These are phyloP conservation scores for Phalacrocorax pelagicus DNA, from an alignment of 2,113 vertebrate genomes.

Conservation along the genomic window DNA sequence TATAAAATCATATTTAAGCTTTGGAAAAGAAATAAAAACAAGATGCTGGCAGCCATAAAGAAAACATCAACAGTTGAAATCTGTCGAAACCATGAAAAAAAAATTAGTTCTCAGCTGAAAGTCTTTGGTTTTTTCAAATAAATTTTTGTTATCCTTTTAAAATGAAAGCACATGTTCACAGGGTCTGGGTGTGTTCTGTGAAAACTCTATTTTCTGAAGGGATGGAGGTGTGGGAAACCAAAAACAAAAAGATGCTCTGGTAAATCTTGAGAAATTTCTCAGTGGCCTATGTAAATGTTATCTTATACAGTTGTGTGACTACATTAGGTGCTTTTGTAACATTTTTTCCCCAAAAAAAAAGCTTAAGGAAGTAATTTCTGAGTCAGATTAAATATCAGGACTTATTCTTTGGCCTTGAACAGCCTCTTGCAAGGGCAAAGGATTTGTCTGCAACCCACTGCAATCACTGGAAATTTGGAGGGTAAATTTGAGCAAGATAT, in stretches of 20 bases:
- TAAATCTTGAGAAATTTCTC: background rate
- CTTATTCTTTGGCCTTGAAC: background rate
- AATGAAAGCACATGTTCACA: background rate
- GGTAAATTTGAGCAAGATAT: background rate
- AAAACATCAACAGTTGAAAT: background rate
- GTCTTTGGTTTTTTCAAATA: background rate
- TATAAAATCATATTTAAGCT: background rate
- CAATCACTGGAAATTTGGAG: background rate
- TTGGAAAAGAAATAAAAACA: background rate
- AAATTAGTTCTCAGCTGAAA: background rate
- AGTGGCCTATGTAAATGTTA: background rate
- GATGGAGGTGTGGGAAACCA: background rate
- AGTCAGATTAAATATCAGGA: background rate
- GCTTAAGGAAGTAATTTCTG: background rate
- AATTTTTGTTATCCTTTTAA: background rate
- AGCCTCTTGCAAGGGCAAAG: background rate
- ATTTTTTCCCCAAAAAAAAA: background rate
- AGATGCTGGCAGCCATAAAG: background rate
- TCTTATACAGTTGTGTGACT: background rate
- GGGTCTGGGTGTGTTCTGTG: background rate
- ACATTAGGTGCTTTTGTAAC: background rate
- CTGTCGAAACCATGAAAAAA: background rate
- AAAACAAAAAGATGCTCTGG: background rate
- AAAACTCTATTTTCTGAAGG: slow-evolving; percentile 1
- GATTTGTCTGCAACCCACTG: background rate